Evolutionary conservation across 1,140 invertebrate species (phyloP), one percentile per base, ranked within the genome.

Genomic region (Mamestra configurata): DNA sequence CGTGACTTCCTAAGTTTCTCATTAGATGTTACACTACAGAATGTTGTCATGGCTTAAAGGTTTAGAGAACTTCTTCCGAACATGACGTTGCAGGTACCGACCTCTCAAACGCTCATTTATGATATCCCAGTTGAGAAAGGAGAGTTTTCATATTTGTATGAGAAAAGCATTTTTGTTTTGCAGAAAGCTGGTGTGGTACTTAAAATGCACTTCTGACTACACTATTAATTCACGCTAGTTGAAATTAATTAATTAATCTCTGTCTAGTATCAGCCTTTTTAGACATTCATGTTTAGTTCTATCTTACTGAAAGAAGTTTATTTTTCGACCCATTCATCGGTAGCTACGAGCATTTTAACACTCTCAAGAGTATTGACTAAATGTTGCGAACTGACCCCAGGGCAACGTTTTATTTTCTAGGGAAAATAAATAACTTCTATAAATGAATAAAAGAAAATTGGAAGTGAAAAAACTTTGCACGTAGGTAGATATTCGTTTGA

Each of bases 1-100:
- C 53, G 31, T 57, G 53, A 57, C 53, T 73, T n/a, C 51, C 11
- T 18, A 73, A 55, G 71, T 43, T 55, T 73, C 66, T 70, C 4
- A 11, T 51, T 66, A 1, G 6, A 43, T 1, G 4, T 18, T 18
- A 18, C 2, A 27, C 5, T 13, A 13, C 1, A 49, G 0, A n/a
- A n/a, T 49, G 11, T n/a, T 49, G 27, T 31, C 5, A 3, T 31
- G 5, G 27, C 27, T 5, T 31, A 5, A 31, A 31, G 27, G 27
- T 31, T 31, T 31, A 31, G 27, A 5, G 5, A 31, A 31, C 27
- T 3, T 31, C 27, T 31, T 31, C 1, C 2, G 27, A 31, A 5
- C 27, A 1, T 31, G 27, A 31, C 1, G 27, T 3, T 1, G 27
- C 27, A 31, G n/a, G n/a, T n/a, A n/a, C n/a, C n/a, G n/a, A n/a